Conservation (phyloP, 2,797 vertebrate species). For the Passerculus sandwichensis region DNA sequence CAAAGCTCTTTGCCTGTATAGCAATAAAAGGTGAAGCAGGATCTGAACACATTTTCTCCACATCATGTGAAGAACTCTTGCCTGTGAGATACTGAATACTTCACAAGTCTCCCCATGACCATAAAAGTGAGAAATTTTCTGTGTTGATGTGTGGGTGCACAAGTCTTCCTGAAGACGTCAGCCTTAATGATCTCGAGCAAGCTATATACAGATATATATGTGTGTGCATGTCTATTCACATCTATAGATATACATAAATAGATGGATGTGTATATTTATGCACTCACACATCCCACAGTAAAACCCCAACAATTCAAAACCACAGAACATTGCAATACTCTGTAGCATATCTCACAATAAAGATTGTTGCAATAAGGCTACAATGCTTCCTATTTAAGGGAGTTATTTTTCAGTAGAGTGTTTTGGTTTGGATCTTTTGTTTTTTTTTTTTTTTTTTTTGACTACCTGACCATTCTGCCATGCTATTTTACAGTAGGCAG, state of each 20-base stretch:
- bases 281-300: background rate
- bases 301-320: slow-evolving; percentile 34
- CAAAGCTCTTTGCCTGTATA: background rate
- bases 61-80: slow-evolving; percentile 1
- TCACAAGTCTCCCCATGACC: background rate
- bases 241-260: background rate
- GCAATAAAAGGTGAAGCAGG: background rate
- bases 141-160: background rate
- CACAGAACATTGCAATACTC: background rate
- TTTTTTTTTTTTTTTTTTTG: background rate
- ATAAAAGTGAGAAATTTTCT: background rate
- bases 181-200: slow-evolving; percentile 39
- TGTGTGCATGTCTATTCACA: background rate
- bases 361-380: background rate
- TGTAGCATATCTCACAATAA: background rate
- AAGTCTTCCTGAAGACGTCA: background rate
- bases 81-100: slow-evolving; percentile 2
- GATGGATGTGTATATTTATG: background rate
- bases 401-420: background rate
- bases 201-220: background rate
- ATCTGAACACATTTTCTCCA: background rate
- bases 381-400: background rate
- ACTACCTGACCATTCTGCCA: background rate
- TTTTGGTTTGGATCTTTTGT: background rate
- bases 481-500: background rate